Conservation (phyloP, 2,797 vertebrate genomes). For the Oryzias dopingdopingensis region DNA sequence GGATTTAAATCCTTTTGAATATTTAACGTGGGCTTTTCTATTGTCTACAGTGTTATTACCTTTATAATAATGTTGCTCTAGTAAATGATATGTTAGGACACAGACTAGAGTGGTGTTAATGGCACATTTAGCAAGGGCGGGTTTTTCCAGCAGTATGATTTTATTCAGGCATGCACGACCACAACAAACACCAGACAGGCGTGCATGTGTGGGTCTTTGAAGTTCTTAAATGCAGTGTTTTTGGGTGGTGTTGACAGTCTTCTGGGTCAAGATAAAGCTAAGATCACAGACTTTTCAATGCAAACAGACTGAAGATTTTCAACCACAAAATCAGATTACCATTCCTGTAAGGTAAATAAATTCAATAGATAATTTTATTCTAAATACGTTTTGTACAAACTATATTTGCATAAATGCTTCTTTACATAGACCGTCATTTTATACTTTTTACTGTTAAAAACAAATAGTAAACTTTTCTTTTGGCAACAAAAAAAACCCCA, state of each 20-base stretch:
- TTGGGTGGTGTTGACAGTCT: too few species aligned
- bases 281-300: too few species aligned
- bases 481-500: constrained; percentile 11
- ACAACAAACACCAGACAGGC: constrained; percentile 11
- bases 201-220: neutral
- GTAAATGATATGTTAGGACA: constrained; percentile 1
- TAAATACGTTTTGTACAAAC: too few species aligned
- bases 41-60: neutral
- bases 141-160: constrained; percentile 10
- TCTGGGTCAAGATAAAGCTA: too few species aligned
- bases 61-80: neutral
- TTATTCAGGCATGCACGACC: constrained; percentile 17
- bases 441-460: neutral
- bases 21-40: neutral
- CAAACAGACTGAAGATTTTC: constrained; percentile 2
- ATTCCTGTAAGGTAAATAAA: too few species aligned
- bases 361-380: too few species aligned
- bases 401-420: too few species aligned
- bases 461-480: constrained; percentile 16
- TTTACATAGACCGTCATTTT: too few species aligned
- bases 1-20: constrained; percentile 9
- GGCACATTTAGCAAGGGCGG: constrained; percentile 6
- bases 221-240: too few species aligned
- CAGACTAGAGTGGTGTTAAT: constrained; percentile 3
- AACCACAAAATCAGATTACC: too few species aligned